Evolutionary conservation across 2,797 vertebrate species (phyloP), one percentile per base, ranked within the genome.

Genomic region (Loris lydekkerianus): DNA sequence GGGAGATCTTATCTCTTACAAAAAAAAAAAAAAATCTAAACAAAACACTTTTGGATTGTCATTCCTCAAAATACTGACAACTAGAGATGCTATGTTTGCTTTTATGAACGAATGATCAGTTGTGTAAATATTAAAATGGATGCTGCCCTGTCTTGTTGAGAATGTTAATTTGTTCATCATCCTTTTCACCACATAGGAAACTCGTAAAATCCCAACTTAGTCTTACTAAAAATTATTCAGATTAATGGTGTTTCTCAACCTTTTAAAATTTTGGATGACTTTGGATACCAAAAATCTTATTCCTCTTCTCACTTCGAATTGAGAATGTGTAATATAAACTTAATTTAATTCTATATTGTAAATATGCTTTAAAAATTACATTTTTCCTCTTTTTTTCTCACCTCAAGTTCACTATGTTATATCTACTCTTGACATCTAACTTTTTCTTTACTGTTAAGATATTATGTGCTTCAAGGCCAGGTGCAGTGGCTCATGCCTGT

Each of bases 361-460:
- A 6, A 76, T 29, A 69, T 63, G 8, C 43, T 95, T 94, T 61
- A 84, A 95, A 95, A 56, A 85, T 84, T 73, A 82, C 11, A 93
- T 75, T 83, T 65, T 13, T 3, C 17, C 17, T 67, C 82, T n/a
- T 69, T 10, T 9, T 9, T 21, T 5, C 17, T 89, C 3, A 63
- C 5, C 17, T 60, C 53, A 83, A 82, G 15, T 9, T 94, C 58
- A 75, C 43, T 76, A 86, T 78, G 40, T 53, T 75, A 58, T 29
- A 91, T 63, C 20, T 21, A 76, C 81, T 95, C 90, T 53, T 84
- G 76, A 91, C 10, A 91, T 17, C 40, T 70, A 92, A 27, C 6
- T 58, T 8, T 67, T 81, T 63, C 61, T 96, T 94, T 72, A 80
- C 53, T 49, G 31, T 61, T 82, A 89, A 80, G 67, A 23, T 81